Base-by-base conservation (phyloP, 2,113 vertebrate species). In the Eudyptes chrysolophus region DNA sequence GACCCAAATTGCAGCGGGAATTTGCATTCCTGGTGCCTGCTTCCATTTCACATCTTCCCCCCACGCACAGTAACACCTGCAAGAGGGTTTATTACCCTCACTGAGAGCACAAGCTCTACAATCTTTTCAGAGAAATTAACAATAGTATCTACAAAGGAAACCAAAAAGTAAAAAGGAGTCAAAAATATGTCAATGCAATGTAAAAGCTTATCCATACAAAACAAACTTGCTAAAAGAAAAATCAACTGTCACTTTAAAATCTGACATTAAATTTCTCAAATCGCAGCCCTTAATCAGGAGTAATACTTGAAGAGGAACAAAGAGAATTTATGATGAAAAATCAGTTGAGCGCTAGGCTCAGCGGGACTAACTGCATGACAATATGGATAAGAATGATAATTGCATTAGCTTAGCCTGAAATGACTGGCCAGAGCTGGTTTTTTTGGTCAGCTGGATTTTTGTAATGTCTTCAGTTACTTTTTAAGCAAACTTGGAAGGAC, bases 321-420 rank as follows among this genome's bases (percentile, higher is more conserved):
- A 96, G 93, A 91, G 96, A 97, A 97, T 95, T 92, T 80, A 92
- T 92, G 96, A 97, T 95, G 95, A 95, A 94, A 94, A 97, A 95
- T 95, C 94, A 96, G 90, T 82, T 89, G 97, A 96, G 80, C 57
- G 5, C 86, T 79, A 90, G 69, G 92, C 96, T 95, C 96, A 96
- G 96, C 16, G 0, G 97, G 94, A 97, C 96, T 96, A 97, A 96
- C 97, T 94, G 88, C 96, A 95, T 82, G 92, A 96, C 92, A 91
- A 92, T 92, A 95, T 95, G 97, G 90, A 65, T 95, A 90, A 96
- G 96, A 96, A 97, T 95, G 91, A 96, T 87, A 97, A 97, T 96
- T 97, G 65, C 92, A 92, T 91, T 92, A 95, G 69, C 65, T 94
- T 89, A 92, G 92, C 69, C 80, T 87, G 71, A 89, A 96, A 82